Evolutionary conservation across 1,140 invertebrate genomes (phyloP), one percentile per base, ranked within the genome.

Genomic region (Aphaenogaster rudis): DNA sequence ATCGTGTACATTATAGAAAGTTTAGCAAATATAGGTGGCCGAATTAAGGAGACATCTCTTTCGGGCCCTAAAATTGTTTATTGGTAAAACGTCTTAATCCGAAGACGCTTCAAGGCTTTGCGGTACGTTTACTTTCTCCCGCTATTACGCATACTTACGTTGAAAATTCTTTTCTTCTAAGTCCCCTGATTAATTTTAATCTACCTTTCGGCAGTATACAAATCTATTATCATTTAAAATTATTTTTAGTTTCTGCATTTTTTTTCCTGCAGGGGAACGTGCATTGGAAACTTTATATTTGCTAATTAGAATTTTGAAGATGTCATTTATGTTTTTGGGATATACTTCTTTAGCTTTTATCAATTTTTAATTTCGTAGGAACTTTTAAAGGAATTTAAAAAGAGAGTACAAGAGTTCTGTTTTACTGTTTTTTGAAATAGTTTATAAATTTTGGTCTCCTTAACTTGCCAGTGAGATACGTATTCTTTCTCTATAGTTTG

Each of bases 1-100:
- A 86, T 67, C 39, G 77, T 80, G 39, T 67, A 86, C 13, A 59
- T 69, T 69, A 69, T 86, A 86, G 85, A 86, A 86, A 86, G 74
- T 86, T 86, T 86, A 86, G 78, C 52, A 80, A 86, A 71, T 86
- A 81, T 50, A 81, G 45, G 64, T 57, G 76, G 54, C 52, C 77
- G 48, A 80, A 80, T 86, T 69, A 80, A 86, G 66, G 52, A 81
- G 85, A 80, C 50, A 21, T 52, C 11, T 86, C 50, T 80, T 42
- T 54, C 57, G 15, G 52, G 17, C 21, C 21, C 21, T n/a, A 45
- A 69, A 69, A 45, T 69, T 64, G 15, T 50, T 81, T n/a, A 42
- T 36, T 3, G 21, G 3, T 64, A 42, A 61, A 42, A n/a, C 9
- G 33, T 45, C 57, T 63, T 63, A 45, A 78, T 11, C 3, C 21